These are phyloP conservation scores for Pseudochaenichthys georgianus DNA, from an alignment of 2,797 vertebrate genomes.

Conservation along the genomic window DNA sequence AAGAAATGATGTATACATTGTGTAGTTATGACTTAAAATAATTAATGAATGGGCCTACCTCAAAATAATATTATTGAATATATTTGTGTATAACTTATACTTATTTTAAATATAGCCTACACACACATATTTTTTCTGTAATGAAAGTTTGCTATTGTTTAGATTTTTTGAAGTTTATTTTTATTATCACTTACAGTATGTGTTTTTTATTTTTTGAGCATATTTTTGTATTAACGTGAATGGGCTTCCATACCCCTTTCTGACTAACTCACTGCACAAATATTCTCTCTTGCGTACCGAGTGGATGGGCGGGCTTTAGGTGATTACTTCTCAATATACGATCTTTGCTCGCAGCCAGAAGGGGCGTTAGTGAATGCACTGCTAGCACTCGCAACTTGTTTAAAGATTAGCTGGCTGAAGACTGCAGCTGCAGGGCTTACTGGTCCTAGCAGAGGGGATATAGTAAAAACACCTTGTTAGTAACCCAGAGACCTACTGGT, in stretches of 20 bases:
- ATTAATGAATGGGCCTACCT: too few species aligned
- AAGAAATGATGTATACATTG: too few species aligned
- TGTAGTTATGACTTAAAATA: too few species aligned
- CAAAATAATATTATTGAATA: too few species aligned
- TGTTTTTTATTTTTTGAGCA: too few species aligned
- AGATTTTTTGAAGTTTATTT: too few species aligned
- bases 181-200: too few species aligned
- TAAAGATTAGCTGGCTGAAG: constrained; percentile 25
- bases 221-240: too few species aligned
- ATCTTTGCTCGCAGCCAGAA: constrained; percentile 56
- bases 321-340: neutral
- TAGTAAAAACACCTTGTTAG: neutral
- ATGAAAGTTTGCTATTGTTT: too few species aligned
- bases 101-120: too few species aligned
- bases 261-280: neutral
- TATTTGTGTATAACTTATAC: too few species aligned
- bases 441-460: neutral
- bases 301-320: neutral
- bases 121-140: too few species aligned
- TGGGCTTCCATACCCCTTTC: neutral
- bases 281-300: rapidly evolving
- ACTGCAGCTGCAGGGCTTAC: neutral
- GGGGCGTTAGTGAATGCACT: constrained; percentile 59
- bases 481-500: neutral
- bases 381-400: constrained; percentile 14